Evolutionary conservation across 2,888 invertebrate genomes (phyloP).

Genomic region (Tipula unca): DNA sequence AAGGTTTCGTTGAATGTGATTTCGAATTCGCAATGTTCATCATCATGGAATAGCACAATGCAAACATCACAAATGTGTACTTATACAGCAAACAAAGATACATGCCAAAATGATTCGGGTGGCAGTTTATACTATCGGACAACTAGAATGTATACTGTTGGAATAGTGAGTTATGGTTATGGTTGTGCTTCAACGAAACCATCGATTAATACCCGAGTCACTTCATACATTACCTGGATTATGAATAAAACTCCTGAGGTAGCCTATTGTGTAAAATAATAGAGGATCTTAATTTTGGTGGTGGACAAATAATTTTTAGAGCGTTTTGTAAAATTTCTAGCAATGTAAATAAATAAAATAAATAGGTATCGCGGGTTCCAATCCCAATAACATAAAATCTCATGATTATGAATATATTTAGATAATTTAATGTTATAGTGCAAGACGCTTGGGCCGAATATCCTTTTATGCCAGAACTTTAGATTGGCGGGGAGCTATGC

Average conservation of each 20-base stretch:
- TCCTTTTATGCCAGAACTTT: too few relatives aligned
- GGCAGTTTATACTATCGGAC: slow-evolving; percentile 44
- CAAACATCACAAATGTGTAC: slow-evolving; percentile 43
- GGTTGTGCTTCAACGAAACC: slow-evolving; percentile 41
- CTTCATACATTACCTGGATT: slow-evolving; percentile 46
- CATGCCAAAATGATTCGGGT: slow-evolving; percentile 46
- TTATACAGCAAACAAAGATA: slow-evolving; percentile 41
- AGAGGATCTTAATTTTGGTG: too few relatives aligned
- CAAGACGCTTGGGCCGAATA: too few relatives aligned
- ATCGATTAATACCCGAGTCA: slow-evolving; percentile 45
- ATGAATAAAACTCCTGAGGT: neutral
- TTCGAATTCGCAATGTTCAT: slow-evolving; percentile 39
- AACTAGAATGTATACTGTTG: slow-evolving; percentile 37
- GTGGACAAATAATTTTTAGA: too few relatives aligned
- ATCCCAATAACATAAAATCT: too few relatives aligned
- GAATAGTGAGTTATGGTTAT: slow-evolving; percentile 43
- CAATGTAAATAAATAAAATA: too few relatives aligned
- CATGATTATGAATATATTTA: too few relatives aligned
- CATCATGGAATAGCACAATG: slow-evolving; percentile 32
- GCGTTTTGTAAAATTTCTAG: too few relatives aligned
- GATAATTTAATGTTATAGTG: too few relatives aligned
- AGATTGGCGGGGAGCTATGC: too few relatives aligned
- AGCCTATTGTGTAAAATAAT: neutral
- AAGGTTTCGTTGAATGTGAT: slow-evolving; percentile 46
- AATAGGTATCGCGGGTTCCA: too few relatives aligned